Conservation (phyloP, 2,888 invertebrate genomes). For the Drosophila kuntzei region DNA sequence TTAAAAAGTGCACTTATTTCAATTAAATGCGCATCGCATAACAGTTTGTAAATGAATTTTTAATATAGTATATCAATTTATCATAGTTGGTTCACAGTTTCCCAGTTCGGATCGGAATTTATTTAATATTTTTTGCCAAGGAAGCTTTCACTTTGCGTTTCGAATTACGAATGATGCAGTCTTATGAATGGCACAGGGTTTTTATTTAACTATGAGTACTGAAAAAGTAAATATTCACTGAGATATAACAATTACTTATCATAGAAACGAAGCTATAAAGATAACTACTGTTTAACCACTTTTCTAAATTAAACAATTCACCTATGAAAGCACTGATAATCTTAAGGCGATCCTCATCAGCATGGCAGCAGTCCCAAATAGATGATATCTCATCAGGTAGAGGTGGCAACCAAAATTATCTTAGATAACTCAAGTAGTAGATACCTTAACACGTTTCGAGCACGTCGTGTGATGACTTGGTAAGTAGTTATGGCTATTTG, state of each 20-base stretch:
- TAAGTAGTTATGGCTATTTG: background rate
- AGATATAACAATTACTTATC: slow-evolving; percentile 39
- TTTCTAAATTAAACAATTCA: slow-evolving; percentile 7
- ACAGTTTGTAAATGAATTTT: background rate
- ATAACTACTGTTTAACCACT: slow-evolving; percentile 1
- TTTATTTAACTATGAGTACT: slow-evolving; percentile 28
- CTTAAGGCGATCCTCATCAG: background rate
- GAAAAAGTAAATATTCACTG: slow-evolving; percentile 7
- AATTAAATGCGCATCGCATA: slow-evolving; percentile 9
- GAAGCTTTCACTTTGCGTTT: slow-evolving; percentile 13
- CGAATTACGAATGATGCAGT: slow-evolving; percentile 32
- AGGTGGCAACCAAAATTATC: slow-evolving; percentile 9
- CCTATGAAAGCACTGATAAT: background rate
- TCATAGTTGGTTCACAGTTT: slow-evolving; percentile 8
- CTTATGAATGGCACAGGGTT: slow-evolving; percentile 24
- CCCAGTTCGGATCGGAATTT: background rate
- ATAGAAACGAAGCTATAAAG: slow-evolving; percentile 18
- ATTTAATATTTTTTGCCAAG: background rate
- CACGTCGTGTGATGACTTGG: slow-evolving; percentile 13
- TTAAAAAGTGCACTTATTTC: slow-evolving; percentile 21
- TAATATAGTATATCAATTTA: slow-evolving; percentile 13
- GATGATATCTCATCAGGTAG: slow-evolving; percentile 1
- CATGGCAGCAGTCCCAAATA: background rate
- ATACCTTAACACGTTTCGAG: slow-evolving; percentile 4
- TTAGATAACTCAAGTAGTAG: background rate